Evolutionary conservation across 2,888 invertebrate genomes (phyloP).

Genomic region (Tachystola acroxantha): DNA sequence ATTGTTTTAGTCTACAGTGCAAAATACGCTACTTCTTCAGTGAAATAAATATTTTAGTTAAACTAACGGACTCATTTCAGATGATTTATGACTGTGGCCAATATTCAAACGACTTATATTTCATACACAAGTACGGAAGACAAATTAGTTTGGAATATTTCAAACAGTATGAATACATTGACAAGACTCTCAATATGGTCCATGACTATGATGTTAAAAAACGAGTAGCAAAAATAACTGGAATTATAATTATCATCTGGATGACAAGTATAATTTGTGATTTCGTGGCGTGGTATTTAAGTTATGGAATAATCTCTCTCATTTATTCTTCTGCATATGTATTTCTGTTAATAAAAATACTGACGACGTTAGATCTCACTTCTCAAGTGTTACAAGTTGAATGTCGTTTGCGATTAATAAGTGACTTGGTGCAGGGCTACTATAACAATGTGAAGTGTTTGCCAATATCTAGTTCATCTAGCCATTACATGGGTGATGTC

Average conservation of each 20-base stretch:
- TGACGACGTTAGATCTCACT: slow-evolving; percentile 47
- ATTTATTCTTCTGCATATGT: slow-evolving; percentile 37
- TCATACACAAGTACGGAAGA: slow-evolving; percentile 46
- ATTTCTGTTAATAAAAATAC: slow-evolving; percentile 50
- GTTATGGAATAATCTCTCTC: slow-evolving; percentile 27
- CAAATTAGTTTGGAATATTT: slow-evolving; percentile 40
- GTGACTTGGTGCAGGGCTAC: slow-evolving; percentile 32
- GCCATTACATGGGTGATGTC: slow-evolving; percentile 17
- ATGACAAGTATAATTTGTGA: slow-evolving; percentile 32
- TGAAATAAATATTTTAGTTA: slow-evolving; percentile 34
- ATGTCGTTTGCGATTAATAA: slow-evolving; percentile 38
- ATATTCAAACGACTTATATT: slow-evolving; percentile 47
- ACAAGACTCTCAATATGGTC: slow-evolving; percentile 34
- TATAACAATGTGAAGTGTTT: slow-evolving; percentile 19
- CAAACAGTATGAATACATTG: slow-evolving; percentile 43
- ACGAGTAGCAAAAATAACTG: slow-evolving; percentile 29
- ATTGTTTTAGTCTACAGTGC: slow-evolving; percentile 32
- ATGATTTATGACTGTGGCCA: slow-evolving; percentile 44
- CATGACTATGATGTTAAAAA: slow-evolving; percentile 28
- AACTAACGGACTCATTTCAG: slow-evolving; percentile 44
- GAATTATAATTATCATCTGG: slow-evolving; percentile 36
- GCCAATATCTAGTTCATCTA: background rate
- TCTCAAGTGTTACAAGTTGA: slow-evolving; percentile 47
- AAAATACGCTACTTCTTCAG: slow-evolving; percentile 34
- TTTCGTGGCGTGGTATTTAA: slow-evolving; percentile 38